Conservation (phyloP, 2,113 vertebrate genomes). For the Siphamia tubifer region DNA sequence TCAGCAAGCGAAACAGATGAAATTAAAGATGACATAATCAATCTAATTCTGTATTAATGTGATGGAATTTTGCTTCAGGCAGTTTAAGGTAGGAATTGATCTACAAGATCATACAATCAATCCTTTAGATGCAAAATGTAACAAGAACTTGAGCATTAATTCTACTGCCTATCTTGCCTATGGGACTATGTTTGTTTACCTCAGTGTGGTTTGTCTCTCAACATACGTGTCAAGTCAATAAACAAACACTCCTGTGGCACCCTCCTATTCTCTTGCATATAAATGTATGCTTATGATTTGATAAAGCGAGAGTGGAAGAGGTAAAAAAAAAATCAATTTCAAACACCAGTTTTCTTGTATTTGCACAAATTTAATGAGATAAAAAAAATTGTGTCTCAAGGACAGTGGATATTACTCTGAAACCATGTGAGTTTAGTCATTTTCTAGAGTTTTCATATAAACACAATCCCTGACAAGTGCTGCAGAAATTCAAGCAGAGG, state of each 20-base stretch:
- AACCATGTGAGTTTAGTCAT: slow-evolving; percentile 34
- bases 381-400: slow-evolving; percentile 33
- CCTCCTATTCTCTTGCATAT: neutral
- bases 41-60: slow-evolving; percentile 3
- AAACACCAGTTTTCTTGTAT: slow-evolving; percentile 19
- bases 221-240: slow-evolving; percentile 14
- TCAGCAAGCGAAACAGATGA: neutral
- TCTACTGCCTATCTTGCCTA: neutral
- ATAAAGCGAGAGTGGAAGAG: slow-evolving; percentile 5
- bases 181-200: slow-evolving; percentile 13
- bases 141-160: neutral
- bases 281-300: slow-evolving; percentile 25
- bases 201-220: neutral
- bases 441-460: slow-evolving; percentile 36
- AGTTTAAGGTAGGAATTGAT: neutral
- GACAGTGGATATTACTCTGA: slow-evolving; percentile 16
- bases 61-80: slow-evolving; percentile 16
- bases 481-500: slow-evolving; percentile 37
- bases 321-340: slow-evolving; percentile 18
- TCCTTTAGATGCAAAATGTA: neutral
- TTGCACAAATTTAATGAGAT: slow-evolving; percentile 47
- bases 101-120: neutral
- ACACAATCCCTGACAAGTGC: slow-evolving; percentile 51
- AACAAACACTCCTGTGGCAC: neutral
- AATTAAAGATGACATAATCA: slow-evolving; percentile 19